These are phyloP conservation scores for Drosophila prolongata DNA, from an alignment of 2,888 invertebrate species.

Conservation along the genomic window DNA sequence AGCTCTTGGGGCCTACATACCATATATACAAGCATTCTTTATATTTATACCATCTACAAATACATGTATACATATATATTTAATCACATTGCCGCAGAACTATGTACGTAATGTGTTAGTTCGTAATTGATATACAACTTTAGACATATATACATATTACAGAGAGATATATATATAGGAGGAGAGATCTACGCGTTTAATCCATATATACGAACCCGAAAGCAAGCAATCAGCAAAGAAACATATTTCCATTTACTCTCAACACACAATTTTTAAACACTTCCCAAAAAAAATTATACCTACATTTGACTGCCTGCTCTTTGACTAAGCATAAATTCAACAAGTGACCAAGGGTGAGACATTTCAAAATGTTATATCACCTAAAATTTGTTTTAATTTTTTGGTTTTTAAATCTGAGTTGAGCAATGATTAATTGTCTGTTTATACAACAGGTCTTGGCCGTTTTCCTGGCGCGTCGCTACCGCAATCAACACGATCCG, in stretches of 20 bases:
- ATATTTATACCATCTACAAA: conserved; percentile 69
- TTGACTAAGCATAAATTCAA: conserved; percentile 51
- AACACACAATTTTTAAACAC: conserved; percentile 53
- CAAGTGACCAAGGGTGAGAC: conserved; percentile 57
- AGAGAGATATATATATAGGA: conserved; percentile 42
- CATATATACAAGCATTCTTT: conserved; percentile 56
- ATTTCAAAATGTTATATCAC: conserved; percentile 3
- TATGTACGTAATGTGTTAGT: conserved; percentile 64
- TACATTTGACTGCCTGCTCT: conserved; percentile 30
- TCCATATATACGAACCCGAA: conserved; percentile 45
- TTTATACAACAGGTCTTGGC: conserved; percentile 89
- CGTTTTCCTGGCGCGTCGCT: conserved; percentile 91
- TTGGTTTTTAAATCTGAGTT: not conserved
- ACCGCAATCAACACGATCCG: conserved; percentile 92
- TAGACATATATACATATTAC: conserved; percentile 67
- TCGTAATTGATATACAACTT: conserved; percentile 57
- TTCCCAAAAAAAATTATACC: conserved; percentile 37
- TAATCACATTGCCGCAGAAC: conserved; percentile 45
- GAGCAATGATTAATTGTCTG: not conserved
- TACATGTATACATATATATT: conserved; percentile 50
- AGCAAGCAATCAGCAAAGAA: conserved; percentile 67
- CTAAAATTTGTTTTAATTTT: conserved; percentile 19
- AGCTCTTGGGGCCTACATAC: conserved; percentile 44
- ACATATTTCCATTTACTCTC: conserved; percentile 38
- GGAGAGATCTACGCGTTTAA: conserved; percentile 61